Conservation (phyloP, 2,888 invertebrate genomes). For the Drosophila cognata region DNA sequence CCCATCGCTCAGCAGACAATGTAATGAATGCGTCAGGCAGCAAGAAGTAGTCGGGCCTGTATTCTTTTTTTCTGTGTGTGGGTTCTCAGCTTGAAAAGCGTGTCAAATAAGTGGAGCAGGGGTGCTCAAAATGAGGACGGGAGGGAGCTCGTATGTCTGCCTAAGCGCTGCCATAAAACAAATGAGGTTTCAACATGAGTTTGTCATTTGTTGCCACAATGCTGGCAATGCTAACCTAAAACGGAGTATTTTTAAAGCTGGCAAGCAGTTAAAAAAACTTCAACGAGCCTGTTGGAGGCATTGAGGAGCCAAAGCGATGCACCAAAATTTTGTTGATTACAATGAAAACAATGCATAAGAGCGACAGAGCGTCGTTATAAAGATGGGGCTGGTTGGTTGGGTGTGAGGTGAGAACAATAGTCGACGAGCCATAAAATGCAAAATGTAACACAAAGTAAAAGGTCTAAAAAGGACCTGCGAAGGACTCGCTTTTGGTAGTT, state of each 20-base stretch:
- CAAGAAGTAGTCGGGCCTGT: constrained; percentile 50
- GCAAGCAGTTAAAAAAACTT: constrained; percentile 37
- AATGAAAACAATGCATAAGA: constrained; percentile 36
- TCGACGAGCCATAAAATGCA: constrained; percentile 66
- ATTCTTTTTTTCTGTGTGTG: constrained; percentile 22
- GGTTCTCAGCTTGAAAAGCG: constrained; percentile 64
- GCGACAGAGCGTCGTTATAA: constrained; percentile 19
- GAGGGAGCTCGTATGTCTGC: constrained; percentile 58
- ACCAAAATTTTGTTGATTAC: constrained; percentile 64
- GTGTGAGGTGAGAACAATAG: constrained; percentile 40
- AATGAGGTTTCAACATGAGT: constrained; percentile 76
- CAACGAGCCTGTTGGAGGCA: background rate
- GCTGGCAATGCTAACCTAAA: constrained; percentile 16
- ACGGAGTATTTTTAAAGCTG: constrained; percentile 34
- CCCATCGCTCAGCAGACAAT: constrained; percentile 44
- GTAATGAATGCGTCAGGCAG: constrained; percentile 67
- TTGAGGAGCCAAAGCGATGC: constrained; percentile 47
- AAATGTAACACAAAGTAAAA: constrained; percentile 78
- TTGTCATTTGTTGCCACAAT: constrained; percentile 66
- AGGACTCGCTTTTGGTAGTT: constrained; percentile 11
- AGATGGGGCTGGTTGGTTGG: constrained; percentile 11
- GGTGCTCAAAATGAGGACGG: constrained; percentile 6
- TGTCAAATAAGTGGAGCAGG: constrained; percentile 75
- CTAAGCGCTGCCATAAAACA: constrained; percentile 73
- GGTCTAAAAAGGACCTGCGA: constrained; percentile 34